phyloP scores from a whole-genome alignment of 92 coral and sea anemone species.

The Micromussa lordhowensis region DNA sequence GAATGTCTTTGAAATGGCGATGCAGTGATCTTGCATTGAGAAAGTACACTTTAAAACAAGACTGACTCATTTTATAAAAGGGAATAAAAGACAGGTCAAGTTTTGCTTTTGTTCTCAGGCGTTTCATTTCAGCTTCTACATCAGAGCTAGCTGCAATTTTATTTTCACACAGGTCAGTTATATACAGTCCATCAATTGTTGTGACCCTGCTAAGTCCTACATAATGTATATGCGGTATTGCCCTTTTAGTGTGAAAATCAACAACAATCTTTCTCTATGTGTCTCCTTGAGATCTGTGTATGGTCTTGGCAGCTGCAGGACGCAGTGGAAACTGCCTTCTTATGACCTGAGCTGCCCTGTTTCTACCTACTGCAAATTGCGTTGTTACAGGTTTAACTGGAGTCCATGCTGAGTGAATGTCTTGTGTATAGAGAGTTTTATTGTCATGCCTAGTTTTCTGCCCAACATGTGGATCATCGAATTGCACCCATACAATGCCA shows the following conservation, averaged over 20 bases:
- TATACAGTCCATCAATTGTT: too few species aligned
- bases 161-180: too few species aligned
- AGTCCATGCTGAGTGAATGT: too few species aligned
- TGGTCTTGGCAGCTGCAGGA: not conserved
- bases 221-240: constrained; percentile 7
- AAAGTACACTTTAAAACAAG: constrained; percentile 40
- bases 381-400: too few species aligned
- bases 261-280: constrained; percentile 10
- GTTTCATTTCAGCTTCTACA: constrained; percentile 40
- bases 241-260: constrained; percentile 19
- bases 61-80: constrained; percentile 37
- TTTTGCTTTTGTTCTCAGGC: constrained; percentile 36
- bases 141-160: constrained; percentile 40
- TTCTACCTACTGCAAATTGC: too few species aligned
- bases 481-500: too few species aligned
- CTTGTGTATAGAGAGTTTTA: too few species aligned
- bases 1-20: constrained; percentile 46
- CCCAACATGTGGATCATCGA: too few species aligned
- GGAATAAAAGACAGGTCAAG: constrained; percentile 42
- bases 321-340: not conserved
- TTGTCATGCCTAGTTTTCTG: too few species aligned
- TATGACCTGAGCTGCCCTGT: too few species aligned
- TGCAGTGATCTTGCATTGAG: constrained; percentile 56
- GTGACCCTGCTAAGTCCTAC: too few species aligned
- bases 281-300: constrained; percentile 7